phyloP scores from a whole-genome alignment of 2,888 invertebrate species.

The Isotomurus palustris region DNA sequence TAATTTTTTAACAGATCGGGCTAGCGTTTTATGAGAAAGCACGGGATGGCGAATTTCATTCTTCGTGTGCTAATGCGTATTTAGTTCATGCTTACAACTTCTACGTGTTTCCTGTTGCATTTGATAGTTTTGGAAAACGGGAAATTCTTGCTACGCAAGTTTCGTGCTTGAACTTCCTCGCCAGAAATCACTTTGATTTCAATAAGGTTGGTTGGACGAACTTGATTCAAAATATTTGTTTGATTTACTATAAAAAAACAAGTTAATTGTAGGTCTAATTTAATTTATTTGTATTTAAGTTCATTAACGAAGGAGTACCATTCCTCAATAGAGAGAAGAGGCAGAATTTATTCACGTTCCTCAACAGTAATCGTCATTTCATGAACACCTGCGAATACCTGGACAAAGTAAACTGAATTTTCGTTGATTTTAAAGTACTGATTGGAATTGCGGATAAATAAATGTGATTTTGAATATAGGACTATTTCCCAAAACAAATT shows the following conservation, averaged over 20 bases:
- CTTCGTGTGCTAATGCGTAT: conserved; percentile 54
- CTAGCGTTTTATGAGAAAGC: conserved; percentile 62
- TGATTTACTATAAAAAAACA: too few relatives aligned
- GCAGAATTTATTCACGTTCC: conserved; percentile 21
- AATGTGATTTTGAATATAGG: conserved; percentile 13
- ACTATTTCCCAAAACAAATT: conserved; percentile 39
- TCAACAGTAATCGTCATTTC: conserved; percentile 27
- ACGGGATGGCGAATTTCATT: conserved; percentile 51
- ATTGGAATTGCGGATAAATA: too few relatives aligned
- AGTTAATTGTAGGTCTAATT: too few relatives aligned
- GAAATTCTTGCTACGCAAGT: conserved; percentile 62
- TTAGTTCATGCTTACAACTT: conserved; percentile 62
- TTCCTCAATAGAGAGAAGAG: conserved; percentile 55
- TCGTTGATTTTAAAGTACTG: background rate
- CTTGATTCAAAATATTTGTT: too few relatives aligned
- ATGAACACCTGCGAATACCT: conserved; percentile 24
- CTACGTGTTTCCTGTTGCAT: conserved; percentile 62
- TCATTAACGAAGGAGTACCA: conserved; percentile 63
- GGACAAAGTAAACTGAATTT: conserved; percentile 14
- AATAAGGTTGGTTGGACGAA: conserved; percentile 59
- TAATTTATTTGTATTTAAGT: conserved; percentile 53
- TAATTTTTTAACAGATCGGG: conserved; percentile 69
- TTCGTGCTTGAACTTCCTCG: conserved; percentile 52
- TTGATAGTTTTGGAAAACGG: conserved; percentile 59
- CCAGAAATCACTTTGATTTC: conserved; percentile 55